Evolutionary conservation across 2,797 vertebrate genomes (phyloP).

Genomic region (Arremon aurantiirostris): DNA sequence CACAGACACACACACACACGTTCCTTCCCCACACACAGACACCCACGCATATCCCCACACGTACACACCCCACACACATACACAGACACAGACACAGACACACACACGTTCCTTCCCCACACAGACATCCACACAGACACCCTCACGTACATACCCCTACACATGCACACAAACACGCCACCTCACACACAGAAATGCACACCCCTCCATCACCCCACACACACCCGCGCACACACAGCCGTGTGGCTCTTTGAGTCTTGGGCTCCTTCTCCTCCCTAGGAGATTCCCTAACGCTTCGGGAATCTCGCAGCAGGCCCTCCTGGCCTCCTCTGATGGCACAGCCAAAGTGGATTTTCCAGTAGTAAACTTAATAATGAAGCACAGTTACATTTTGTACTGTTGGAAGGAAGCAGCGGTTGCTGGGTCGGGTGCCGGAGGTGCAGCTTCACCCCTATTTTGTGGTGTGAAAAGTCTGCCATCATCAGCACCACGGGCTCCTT

Average conservation of each 20-base stretch:
- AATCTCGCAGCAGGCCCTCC: not conserved
- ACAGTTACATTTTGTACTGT: fast-evolving
- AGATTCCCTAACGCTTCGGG: fast-evolving
- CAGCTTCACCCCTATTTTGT: fast-evolving
- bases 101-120: too few relatives aligned
- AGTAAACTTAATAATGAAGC: not conserved
- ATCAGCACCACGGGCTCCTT: fast-evolving
- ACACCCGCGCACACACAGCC: too few relatives aligned
- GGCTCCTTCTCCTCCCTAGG: not conserved
- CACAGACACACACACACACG: too few relatives aligned
- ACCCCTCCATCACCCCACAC: not conserved
- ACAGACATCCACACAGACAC: too few relatives aligned
- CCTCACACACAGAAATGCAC: too few relatives aligned
- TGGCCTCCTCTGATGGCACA: not conserved
- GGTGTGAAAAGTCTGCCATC: fast-evolving
- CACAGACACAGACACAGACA: too few relatives aligned
- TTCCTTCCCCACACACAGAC: too few relatives aligned
- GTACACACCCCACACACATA: too few relatives aligned
- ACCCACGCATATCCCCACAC: too few relatives aligned
- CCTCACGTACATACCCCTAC: too few relatives aligned
- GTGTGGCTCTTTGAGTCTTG: fast-evolving
- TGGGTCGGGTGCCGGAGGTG: fast-evolving
- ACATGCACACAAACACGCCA: too few relatives aligned
- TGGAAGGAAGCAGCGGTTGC: not conserved
- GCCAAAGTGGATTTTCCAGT: not conserved